Evolutionary conservation across 2,888 invertebrate genomes (phyloP).

Genomic region (Tiliacea aurago): DNA sequence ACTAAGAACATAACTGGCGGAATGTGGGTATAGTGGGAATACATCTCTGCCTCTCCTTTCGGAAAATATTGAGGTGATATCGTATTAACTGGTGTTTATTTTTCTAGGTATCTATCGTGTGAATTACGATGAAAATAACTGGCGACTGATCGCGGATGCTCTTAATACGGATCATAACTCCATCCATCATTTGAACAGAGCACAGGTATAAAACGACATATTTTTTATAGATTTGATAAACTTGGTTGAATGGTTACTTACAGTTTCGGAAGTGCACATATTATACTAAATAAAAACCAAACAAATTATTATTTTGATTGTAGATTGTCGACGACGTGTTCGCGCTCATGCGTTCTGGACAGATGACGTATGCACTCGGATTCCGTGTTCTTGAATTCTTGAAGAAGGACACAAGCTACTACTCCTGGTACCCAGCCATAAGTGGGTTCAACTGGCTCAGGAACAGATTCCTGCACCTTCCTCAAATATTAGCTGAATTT

Average conservation of each 20-base stretch:
- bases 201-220: conserved; percentile 89
- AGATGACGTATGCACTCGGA: conserved; percentile 76
- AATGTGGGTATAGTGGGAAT: background rate
- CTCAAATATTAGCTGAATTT: conserved; percentile 75
- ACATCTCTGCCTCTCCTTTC: background rate
- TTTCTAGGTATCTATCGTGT: conserved; percentile 92
- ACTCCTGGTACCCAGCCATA: conserved; percentile 86
- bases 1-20: too few relatives aligned
- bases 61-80: background rate
- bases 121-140: conserved; percentile 91
- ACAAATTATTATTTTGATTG: conserved; percentile 42
- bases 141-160: conserved; percentile 87
- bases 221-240: background rate
- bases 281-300: too few relatives aligned
- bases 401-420: conserved; percentile 83
- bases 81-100: background rate
- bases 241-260: too few relatives aligned
- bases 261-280: too few relatives aligned
- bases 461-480: conserved; percentile 83
- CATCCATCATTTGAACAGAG: conserved; percentile 93
- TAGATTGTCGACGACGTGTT: conserved; percentile 88
- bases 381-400: conserved; percentile 84
- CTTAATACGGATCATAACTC: conserved; percentile 73
- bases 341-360: conserved; percentile 83
- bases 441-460: conserved; percentile 84